A percentile compares a stretch with the other conserved stretches of the same genome.
Conservation (phyloP, 2,113 vertebrate genomes). For the Oplegnathus fasciatus region DNA sequence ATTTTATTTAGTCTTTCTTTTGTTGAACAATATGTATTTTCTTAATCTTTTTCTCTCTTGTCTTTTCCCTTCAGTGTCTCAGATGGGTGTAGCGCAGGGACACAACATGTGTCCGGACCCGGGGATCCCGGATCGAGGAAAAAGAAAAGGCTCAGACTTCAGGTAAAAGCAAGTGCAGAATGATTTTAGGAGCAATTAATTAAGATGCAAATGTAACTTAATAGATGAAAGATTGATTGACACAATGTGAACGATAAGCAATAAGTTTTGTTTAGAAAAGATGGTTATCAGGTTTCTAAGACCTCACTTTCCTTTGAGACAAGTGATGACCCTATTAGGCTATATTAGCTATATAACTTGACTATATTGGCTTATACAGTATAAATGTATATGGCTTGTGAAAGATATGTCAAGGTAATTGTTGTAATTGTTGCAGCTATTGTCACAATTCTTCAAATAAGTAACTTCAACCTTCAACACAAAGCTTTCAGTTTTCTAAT, state of each 20-base stretch:
- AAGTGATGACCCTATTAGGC: background rate
- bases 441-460: background rate
- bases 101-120: constrained; percentile 99
- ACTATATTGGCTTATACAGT: background rate
- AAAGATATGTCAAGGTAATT: background rate
- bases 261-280: background rate
- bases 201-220: background rate
- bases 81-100: constrained; percentile 98
- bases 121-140: constrained; percentile 96
- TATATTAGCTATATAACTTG: background rate
- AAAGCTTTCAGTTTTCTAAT: constrained; percentile 10
- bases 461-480: background rate
- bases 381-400: background rate
- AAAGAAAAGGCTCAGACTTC: constrained; percentile 98
- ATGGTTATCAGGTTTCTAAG: background rate
- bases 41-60: background rate
- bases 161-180: constrained; percentile 85
- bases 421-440: background rate
- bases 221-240: background rate
- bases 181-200: background rate
- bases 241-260: background rate
- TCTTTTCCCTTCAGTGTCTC: constrained; percentile 88
- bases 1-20: background rate
- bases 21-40: background rate
- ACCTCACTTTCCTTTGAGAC: background rate